These are phyloP conservation scores for Boulengeromyrus knoepffleri DNA, from an alignment of 2,113 vertebrate species.

Conservation along the genomic window DNA sequence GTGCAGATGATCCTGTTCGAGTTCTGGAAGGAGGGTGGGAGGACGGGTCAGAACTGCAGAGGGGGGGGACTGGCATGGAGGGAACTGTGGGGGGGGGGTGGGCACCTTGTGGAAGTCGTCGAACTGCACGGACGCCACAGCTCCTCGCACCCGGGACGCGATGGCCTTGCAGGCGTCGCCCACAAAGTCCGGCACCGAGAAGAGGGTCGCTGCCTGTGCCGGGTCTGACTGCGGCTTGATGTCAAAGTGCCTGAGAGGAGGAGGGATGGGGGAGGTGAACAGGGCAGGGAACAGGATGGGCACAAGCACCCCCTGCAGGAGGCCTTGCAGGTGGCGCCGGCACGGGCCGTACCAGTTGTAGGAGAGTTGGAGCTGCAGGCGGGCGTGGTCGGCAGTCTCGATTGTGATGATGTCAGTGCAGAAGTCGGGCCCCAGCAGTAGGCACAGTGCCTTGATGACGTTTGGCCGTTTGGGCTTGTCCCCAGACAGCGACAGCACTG, in stretches of 20 bases:
- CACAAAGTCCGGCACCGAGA: constrained; percentile 77
- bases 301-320: background rate
- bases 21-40: constrained; percentile 55
- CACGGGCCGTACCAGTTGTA: constrained; percentile 74
- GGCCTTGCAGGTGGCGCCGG: background rate
- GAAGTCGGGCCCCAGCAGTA: constrained; percentile 84
- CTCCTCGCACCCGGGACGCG: constrained; percentile 75
- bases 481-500: constrained; percentile 73
- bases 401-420: constrained; percentile 82
- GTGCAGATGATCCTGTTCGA: constrained; percentile 81
- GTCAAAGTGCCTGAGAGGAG: constrained; percentile 72
- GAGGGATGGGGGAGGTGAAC: background rate
- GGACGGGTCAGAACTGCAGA: background rate
- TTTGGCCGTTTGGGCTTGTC: constrained; percentile 77
- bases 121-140: constrained; percentile 80
- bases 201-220: constrained; percentile 51
- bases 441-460: constrained; percentile 72
- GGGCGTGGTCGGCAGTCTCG: constrained; percentile 80
- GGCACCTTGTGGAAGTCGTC: constrained; percentile 84
- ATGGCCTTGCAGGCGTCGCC: constrained; percentile 82
- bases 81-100: no score
- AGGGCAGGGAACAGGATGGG: background rate
- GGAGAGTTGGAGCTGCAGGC: constrained; percentile 80
- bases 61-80: background rate
- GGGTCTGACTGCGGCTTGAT: constrained; percentile 38